These are phyloP conservation scores for Petrophora chlorosata DNA, from an alignment of 2,888 invertebrate species.

Conservation along the genomic window DNA sequence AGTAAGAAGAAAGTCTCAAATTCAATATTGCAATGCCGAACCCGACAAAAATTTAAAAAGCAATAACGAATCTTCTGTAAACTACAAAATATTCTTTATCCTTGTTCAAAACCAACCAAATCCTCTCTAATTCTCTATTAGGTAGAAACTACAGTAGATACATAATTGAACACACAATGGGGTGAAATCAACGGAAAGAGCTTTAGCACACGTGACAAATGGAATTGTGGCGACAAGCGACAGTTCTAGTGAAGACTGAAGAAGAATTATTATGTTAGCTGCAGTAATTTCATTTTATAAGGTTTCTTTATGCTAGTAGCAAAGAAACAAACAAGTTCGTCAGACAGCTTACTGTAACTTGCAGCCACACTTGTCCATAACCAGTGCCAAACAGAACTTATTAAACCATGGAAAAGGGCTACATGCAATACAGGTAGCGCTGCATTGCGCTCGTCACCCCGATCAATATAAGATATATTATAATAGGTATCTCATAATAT, in stretches of 20 bases:
- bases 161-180: constrained; percentile 49
- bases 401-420: too few species aligned
- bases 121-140: constrained; percentile 51
- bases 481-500: too few species aligned
- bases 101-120: constrained; percentile 29
- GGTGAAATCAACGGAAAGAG: constrained; percentile 51
- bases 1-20: background rate
- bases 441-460: too few species aligned
- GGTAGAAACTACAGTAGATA: constrained; percentile 40
- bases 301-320: background rate
- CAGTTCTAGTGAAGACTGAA: constrained; percentile 53
- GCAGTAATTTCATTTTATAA: constrained; percentile 24
- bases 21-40: too few species aligned
- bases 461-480: too few species aligned
- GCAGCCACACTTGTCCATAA: too few species aligned
- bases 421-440: too few species aligned
- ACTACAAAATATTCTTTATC: background rate
- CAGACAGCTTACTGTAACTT: too few species aligned
- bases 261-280: constrained; percentile 46
- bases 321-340: too few species aligned
- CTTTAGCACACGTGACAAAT: constrained; percentile 56
- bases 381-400: too few species aligned
- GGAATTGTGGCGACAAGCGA: constrained; percentile 50
- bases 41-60: too few species aligned
- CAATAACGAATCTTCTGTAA: background rate